Evolutionary conservation across 2,797 vertebrate species (phyloP).

Genomic region (Phrynocephalus forsythii): DNA sequence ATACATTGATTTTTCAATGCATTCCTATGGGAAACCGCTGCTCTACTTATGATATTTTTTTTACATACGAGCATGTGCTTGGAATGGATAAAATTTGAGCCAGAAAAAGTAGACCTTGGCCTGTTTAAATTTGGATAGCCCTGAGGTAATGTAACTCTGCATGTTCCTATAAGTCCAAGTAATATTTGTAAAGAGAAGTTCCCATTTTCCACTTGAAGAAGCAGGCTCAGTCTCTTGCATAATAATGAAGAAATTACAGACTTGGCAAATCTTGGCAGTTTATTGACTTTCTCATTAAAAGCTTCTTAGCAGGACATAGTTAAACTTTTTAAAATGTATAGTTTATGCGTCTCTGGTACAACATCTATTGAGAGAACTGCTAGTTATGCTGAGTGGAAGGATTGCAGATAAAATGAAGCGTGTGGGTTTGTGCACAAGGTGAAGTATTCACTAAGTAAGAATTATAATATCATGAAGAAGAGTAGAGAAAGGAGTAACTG

Average conservation of each 20-base stretch:
- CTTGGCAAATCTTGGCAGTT: conserved; percentile 54
- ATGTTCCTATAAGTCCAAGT: too few species aligned
- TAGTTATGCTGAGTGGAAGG: conserved; percentile 59
- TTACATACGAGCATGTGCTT: too few species aligned
- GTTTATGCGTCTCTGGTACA: conserved; percentile 65
- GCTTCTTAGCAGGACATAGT: conserved; percentile 57
- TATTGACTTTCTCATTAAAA: conserved; percentile 65
- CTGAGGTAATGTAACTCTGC: too few species aligned
- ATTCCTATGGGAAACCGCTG: too few species aligned
- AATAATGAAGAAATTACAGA: conserved; percentile 41
- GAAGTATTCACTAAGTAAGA: conserved; percentile 53
- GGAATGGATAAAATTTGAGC: too few species aligned
- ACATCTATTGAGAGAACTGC: conserved; percentile 59
- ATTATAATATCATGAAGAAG: not conserved
- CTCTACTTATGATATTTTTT: too few species aligned
- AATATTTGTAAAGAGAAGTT: not conserved
- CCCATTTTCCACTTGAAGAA: conserved; percentile 33
- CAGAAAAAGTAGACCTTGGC: too few species aligned
- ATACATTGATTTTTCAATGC: too few species aligned
- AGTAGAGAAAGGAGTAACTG: not conserved
- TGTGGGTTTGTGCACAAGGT: conserved; percentile 57
- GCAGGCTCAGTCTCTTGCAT: conserved; percentile 23
- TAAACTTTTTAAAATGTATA: conserved; percentile 60
- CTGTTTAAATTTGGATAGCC: too few species aligned
- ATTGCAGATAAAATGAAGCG: conserved; percentile 67